Conservation (phyloP, 2,888 invertebrate species). For the Melikaiella ostensackeni region DNA sequence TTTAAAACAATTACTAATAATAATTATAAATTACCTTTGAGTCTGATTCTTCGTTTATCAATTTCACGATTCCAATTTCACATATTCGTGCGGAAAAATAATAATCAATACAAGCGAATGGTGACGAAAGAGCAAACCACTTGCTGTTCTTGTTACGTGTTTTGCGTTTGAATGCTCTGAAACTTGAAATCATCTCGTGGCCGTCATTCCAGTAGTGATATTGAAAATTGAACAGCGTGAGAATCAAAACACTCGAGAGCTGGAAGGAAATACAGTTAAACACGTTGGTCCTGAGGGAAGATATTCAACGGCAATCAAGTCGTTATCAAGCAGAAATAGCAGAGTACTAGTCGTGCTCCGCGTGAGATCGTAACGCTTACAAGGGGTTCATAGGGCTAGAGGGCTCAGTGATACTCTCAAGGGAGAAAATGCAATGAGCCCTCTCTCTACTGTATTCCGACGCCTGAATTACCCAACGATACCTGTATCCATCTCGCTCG, state of each 20-base stretch:
- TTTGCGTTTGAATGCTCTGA: slow-evolving; percentile 1
- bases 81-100: not conserved
- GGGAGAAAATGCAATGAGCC: slow-evolving; percentile 30
- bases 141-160: slow-evolving; percentile 16
- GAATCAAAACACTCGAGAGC: slow-evolving; percentile 23
- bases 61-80: not conserved
- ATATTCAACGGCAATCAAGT: slow-evolving; percentile 40
- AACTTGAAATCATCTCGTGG: not conserved
- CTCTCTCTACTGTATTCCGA: not conserved
- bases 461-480: slow-evolving; percentile 28
- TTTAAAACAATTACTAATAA: too few species aligned
- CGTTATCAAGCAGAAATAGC: slow-evolving; percentile 39
- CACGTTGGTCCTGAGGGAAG: slow-evolving; percentile 12
- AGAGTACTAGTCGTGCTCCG: slow-evolving; percentile 16
- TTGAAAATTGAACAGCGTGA: slow-evolving; percentile 31
- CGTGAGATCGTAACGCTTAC: slow-evolving; percentile 39
- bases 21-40: not conserved
- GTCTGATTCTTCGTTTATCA: not conserved
- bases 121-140: not conserved
- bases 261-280: slow-evolving; percentile 14
- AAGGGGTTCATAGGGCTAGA: slow-evolving; percentile 36
- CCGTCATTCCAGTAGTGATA: not conserved
- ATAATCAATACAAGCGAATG: not conserved
- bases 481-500: slow-evolving; percentile 23
- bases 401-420: slow-evolving; percentile 32